phyloP scores from a whole-genome alignment of 2,113 vertebrate genomes.

The Oreochromis niloticus region DNA sequence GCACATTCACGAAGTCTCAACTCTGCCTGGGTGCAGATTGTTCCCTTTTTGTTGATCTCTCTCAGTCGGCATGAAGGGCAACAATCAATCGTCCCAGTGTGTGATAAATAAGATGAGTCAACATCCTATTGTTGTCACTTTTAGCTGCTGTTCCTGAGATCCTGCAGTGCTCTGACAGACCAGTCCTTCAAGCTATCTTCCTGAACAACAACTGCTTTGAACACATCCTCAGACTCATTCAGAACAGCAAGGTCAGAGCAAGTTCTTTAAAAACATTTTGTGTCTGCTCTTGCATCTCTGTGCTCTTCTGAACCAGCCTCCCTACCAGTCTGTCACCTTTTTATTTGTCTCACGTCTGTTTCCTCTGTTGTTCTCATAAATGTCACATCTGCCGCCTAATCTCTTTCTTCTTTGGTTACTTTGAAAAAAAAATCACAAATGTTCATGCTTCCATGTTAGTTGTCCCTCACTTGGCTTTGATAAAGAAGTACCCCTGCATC shows the following conservation, averaged over 20 bases:
- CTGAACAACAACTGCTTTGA: slow-evolving; percentile 99
- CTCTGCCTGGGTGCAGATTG: background rate
- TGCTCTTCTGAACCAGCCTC: background rate
- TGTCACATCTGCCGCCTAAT: background rate
- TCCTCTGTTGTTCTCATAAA: background rate
- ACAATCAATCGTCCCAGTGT: background rate
- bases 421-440: background rate
- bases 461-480: background rate
- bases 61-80: background rate
- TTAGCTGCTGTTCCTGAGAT: slow-evolving; percentile 89
- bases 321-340: background rate
- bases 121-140: background rate
- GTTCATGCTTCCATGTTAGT: background rate
- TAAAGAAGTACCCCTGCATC: background rate
- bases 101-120: background rate
- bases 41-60: background rate
- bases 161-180: slow-evolving; percentile 87
- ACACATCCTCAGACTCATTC: slow-evolving; percentile 92
- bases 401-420: background rate
- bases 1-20: background rate
- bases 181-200: slow-evolving; percentile 89
- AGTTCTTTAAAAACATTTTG: background rate
- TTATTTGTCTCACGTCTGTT: background rate
- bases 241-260: slow-evolving; percentile 92
- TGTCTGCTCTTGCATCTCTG: background rate